Evolutionary conservation across 2,797 vertebrate genomes (phyloP), one percentile per base, ranked within the genome.

Genomic region (Thripadectes ignobilis): DNA sequence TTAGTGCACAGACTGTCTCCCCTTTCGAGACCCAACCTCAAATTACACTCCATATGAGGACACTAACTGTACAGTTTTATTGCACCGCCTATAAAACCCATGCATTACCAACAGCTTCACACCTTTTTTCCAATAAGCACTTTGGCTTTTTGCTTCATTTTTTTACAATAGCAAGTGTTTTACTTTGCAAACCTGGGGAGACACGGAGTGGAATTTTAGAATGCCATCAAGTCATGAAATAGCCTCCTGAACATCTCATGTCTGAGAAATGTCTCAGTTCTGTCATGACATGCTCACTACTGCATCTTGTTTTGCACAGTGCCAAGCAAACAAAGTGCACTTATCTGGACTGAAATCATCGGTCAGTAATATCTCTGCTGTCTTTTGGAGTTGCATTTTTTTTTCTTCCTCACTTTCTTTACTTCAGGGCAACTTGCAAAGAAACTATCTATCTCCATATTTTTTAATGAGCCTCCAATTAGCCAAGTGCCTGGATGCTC

Each of bases 391-490:
- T 86, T 8, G 32, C 69, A 55, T 82, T 80, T 85, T 80, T 80
- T 84, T 78, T 91, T 3, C 54, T 61, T 81, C n/a, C 22, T 57
- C 45, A 38, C 52, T 79, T 94, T 91, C 65, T 77, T 93, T 95
- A 90, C 93, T 96, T 95, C 89, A 89, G 96, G 94, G 83, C 83
- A 92, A 94, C 83, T 87, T 77, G 83, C 57, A 59, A 92, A 95
- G 93, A 92, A 90, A 93, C 75, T 88, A 96, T 95, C 76, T 88
- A 88, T 96, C 92, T 97, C 94, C 68, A 79, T 95, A 92, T 92
- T 87, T 96, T 95, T 96, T 95, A 96, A 96, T 90, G 88, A 96
- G 94, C 48, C 93, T 96, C 95, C 95, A 97, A 95, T 96, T 96
- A 96, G 92, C 85, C 89, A 93, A 96, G 77, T 54, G 85, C 83